phyloP scores from a whole-genome alignment of 2,113 vertebrate genomes.

The Dermatemys mawii region DNA sequence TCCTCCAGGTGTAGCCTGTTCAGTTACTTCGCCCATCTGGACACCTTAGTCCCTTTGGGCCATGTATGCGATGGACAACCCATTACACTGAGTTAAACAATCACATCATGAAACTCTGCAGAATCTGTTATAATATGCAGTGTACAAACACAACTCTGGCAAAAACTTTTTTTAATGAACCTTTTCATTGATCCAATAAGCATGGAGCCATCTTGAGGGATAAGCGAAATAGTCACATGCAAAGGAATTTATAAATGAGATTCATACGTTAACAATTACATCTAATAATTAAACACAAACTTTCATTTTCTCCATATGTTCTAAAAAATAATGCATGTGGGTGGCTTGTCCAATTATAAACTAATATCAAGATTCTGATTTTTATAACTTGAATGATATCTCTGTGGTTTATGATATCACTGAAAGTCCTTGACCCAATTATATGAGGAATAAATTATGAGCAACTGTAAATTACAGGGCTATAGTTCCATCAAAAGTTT shows the following conservation, averaged over 20 bases:
- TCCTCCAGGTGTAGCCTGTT: not conserved
- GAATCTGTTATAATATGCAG: not conserved
- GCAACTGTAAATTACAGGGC: not conserved
- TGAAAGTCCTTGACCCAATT: constrained; percentile 10
- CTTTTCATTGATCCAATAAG: not conserved
- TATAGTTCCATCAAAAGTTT: constrained; percentile 1
- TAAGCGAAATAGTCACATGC: not conserved
- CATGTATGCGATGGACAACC: not conserved
- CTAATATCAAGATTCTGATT: not conserved
- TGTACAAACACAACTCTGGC: not conserved
- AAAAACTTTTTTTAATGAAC: not conserved
- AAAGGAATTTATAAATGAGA: not conserved
- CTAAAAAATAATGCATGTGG: not conserved
- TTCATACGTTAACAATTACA: not conserved
- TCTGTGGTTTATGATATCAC: not conserved
- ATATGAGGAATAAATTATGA: not conserved
- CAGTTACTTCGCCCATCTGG: not conserved
- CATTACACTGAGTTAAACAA: not conserved
- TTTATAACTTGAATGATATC: not conserved
- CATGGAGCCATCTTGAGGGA: not conserved
- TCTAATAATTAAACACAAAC: not conserved
- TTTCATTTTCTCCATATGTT: not conserved
- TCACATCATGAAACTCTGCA: not conserved
- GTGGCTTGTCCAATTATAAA: not conserved
- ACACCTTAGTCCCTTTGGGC: not conserved